Evolutionary conservation across 92 coral and sea anemone species (phyloP).

Genomic region (Zoanthus sociatus): DNA sequence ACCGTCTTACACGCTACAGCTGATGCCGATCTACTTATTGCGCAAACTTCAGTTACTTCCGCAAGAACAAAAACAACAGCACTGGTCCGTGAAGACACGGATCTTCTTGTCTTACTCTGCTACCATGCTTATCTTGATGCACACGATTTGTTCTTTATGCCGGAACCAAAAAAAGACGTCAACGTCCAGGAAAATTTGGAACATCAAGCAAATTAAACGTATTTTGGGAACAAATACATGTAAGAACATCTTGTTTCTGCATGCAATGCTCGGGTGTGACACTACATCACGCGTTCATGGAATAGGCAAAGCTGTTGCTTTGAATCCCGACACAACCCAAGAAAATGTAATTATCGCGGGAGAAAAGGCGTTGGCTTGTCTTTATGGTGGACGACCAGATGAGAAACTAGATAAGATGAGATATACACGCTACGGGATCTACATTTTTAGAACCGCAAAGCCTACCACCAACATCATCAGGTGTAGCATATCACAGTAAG

Average conservation of each 20-base stretch:
- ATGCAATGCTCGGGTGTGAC: no score
- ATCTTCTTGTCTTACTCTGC: neutral
- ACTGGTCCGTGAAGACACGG: neutral
- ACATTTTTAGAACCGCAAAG: no score
- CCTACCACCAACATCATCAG: no score
- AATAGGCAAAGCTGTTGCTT: no score
- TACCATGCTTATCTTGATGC: neutral
- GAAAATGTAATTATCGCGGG: neutral
- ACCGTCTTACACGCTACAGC: neutral
- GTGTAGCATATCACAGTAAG: no score
- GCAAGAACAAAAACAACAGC: slow-evolving; percentile 2
- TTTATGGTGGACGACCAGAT: neutral
- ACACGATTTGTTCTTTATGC: neutral
- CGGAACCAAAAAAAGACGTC: neutral
- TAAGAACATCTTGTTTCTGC: neutral
- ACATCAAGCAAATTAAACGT: neutral
- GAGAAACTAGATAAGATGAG: neutral
- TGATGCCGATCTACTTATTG: neutral
- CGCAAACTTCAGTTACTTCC: neutral
- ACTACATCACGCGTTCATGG: no score
- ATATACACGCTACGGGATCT: no score
- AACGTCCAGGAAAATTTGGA: slow-evolving; percentile 1
- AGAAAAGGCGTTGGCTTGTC: neutral
- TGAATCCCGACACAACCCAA: no score
- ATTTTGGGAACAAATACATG: neutral